Conservation (phyloP, 2,888 invertebrate genomes). For the Griposia aprilina region DNA sequence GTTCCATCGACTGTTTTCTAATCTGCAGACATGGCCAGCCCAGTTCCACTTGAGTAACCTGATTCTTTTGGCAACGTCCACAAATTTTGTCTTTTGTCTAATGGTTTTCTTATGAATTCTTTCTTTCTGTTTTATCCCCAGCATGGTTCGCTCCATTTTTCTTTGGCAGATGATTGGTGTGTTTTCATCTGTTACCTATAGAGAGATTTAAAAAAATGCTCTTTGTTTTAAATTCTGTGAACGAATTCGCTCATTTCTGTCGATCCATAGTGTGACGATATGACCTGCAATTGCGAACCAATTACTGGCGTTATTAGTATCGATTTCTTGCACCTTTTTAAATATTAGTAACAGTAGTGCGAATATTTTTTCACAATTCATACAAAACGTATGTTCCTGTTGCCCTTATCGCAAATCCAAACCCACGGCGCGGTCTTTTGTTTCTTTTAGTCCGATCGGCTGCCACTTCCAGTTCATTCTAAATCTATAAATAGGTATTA, state of each 20-base stretch:
- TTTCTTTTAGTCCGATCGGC: too few relatives aligned
- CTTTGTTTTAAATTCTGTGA: neutral
- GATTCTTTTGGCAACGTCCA: too few relatives aligned
- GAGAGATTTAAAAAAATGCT: neutral
- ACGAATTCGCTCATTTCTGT: neutral
- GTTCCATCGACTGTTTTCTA: too few relatives aligned
- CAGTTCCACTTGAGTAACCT: too few relatives aligned
- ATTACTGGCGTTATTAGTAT: neutral
- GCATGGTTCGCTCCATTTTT: too few relatives aligned
- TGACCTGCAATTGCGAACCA: neutral
- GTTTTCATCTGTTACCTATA: too few relatives aligned
- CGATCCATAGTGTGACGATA: neutral
- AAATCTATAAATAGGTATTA: conserved; percentile 11
- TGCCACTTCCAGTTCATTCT: neutral
- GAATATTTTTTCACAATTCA: neutral
- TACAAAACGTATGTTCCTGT: neutral
- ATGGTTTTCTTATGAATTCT: too few relatives aligned
- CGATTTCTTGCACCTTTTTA: neutral
- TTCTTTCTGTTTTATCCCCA: too few relatives aligned
- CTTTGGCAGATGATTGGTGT: too few relatives aligned
- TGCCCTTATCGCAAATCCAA: neutral
- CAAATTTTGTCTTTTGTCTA: too few relatives aligned
- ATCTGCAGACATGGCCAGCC: too few relatives aligned
- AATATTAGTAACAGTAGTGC: neutral
- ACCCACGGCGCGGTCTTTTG: too few relatives aligned